phyloP scores from a whole-genome alignment of 92 coral and sea anemone species.

The Zoanthus gigantus region DNA sequence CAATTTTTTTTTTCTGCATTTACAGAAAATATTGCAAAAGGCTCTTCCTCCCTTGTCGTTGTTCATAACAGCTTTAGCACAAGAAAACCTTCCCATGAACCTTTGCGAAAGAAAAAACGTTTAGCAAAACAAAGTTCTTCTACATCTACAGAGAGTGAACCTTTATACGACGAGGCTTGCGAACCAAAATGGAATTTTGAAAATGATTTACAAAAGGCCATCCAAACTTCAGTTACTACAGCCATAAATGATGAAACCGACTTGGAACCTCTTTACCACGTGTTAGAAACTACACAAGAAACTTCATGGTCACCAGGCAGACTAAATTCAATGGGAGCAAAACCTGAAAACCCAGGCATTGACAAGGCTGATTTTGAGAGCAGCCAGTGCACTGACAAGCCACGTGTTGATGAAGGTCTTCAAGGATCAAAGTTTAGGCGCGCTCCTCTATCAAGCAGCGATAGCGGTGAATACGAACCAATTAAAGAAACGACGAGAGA shows the following conservation, averaged over 20 bases:
- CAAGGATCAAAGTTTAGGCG: slow-evolving; percentile 7
- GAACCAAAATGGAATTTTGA: slow-evolving; percentile 24
- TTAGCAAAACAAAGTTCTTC: neutral
- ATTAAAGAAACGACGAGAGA: neutral
- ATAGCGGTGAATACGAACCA: slow-evolving; percentile 28
- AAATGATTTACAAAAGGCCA: slow-evolving; percentile 5
- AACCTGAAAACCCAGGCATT: neutral
- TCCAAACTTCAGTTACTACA: slow-evolving; percentile 8
- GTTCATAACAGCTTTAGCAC: neutral
- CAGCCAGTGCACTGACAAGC: neutral
- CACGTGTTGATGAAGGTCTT: neutral
- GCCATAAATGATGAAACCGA: neutral
- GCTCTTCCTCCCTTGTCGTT: neutral
- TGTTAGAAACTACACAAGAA: neutral
- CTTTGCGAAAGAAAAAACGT: neutral
- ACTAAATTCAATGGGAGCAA: neutral
- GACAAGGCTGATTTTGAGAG: neutral
- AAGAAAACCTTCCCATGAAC: neutral
- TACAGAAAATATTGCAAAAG: neutral
- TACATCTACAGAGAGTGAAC: slow-evolving; percentile 16
- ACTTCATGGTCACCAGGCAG: neutral
- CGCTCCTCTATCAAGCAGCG: slow-evolving; percentile 22
- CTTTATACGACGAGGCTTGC: slow-evolving; percentile 30
- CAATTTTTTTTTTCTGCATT: neutral
- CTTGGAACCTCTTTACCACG: slow-evolving; percentile 37